Conservation (phyloP, 2,888 invertebrate species). For the Platynereis dumerilii region DNA sequence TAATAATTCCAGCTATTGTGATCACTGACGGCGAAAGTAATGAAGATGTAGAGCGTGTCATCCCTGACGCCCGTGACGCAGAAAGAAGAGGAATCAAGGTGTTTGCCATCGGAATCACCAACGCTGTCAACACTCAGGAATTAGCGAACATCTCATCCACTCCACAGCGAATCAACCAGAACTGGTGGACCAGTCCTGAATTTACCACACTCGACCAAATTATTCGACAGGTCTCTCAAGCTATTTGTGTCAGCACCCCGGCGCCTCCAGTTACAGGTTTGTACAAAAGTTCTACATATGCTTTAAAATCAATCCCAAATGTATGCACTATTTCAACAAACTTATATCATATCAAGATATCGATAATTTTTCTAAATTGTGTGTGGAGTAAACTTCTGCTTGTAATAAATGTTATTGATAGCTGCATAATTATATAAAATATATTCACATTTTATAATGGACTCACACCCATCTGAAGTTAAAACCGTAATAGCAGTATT, state of each 20-base stretch:
- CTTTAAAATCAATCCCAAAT: no score
- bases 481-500: no score
- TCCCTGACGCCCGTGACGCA: slow-evolving; percentile 17
- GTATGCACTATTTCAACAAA: no score
- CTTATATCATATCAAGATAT: no score
- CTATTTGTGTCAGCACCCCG: background rate
- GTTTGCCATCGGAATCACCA: slow-evolving; percentile 25
- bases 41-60: background rate
- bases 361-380: no score
- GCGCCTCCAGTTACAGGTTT: background rate
- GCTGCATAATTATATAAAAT: no score
- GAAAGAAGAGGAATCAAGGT: slow-evolving; percentile 21
- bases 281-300: background rate
- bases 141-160: slow-evolving; percentile 15
- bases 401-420: no score
- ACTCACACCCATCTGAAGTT: no score
- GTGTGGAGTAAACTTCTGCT: no score
- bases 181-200: slow-evolving; percentile 16
- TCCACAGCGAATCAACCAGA: slow-evolving; percentile 10
- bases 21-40: background rate
- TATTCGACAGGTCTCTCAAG: background rate
- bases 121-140: slow-evolving; percentile 10
- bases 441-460: no score
- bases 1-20: background rate
- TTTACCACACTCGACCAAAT: slow-evolving; percentile 14